Evolutionary conservation across 92 coral and sea anemone species (phyloP), one percentile per base, ranked within the genome.

Genomic region (Epizoanthus rinbou): DNA sequence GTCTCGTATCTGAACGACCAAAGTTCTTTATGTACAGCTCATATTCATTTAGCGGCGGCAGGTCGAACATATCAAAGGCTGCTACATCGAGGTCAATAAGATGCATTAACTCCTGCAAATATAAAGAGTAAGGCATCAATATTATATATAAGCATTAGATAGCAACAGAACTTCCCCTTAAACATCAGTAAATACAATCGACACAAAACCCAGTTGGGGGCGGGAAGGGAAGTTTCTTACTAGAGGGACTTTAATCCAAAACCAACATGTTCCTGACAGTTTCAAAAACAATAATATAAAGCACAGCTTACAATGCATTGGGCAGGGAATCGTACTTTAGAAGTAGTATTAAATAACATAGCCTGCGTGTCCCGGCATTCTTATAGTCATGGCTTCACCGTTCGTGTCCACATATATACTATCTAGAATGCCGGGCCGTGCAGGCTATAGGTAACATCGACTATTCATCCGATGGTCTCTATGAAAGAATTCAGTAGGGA

Each of bases 1-100:
- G 99, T 85, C 91, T 96, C 41, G 96, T 90, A 70, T 96, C 99
- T 31, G 99, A 94, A 54, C 98, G 94, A 60, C 99, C 99, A 83
- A 94, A 96, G 89, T 94, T 96, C 59, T 96, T 96, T 60, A 96
- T 96, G 74, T 96, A 96, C 87, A 96, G 89, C 75, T 96, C 99
- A 68, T 96, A 96, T 76, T 96, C 99, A 71, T 91, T 91, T 75
- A 96, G 92, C 11, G 99, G 99, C 6, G 99, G 99, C 69, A 96
- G 92, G 73, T 96, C 99, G 85, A 96, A 96, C 83, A 94, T 96
- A 62, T 96, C 99, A 76, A 91, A 96, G 23, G 86, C 92, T 3
- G 92, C 93, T 23, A 96, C 98, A 74, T 96, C 99, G 33, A 96
- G 93, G 80, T 96, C 99, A 25, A 96, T 94, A 62, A 96, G 90